Conservation (phyloP, 2,888 invertebrate genomes). For the Athetis lepigone region DNA sequence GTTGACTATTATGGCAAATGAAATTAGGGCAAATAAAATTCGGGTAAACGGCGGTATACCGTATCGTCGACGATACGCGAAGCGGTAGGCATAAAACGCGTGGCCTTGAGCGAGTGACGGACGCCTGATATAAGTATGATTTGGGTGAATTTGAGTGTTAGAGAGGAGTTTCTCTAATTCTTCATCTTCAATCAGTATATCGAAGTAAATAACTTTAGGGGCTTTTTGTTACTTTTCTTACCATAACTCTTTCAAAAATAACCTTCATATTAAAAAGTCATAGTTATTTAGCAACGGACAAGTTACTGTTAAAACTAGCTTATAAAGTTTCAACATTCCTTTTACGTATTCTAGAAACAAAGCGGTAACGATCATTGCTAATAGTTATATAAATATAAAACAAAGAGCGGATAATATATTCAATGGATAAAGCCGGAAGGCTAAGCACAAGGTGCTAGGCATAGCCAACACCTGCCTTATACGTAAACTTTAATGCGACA, state of each 20-base stretch:
- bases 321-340: slow-evolving; percentile 37
- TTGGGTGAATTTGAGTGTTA: too few relatives aligned
- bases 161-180: too few relatives aligned
- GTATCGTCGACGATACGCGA: too few relatives aligned
- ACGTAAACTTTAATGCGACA: slow-evolving; percentile 67
- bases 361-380: slow-evolving; percentile 47
- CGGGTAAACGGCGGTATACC: too few relatives aligned
- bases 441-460: slow-evolving; percentile 82
- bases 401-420: slow-evolving; percentile 81
- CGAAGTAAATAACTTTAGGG: too few relatives aligned
- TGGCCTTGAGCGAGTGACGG: too few relatives aligned
- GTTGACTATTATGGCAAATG: too few relatives aligned
- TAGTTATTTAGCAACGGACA: slow-evolving; percentile 5
- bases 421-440: slow-evolving; percentile 82
- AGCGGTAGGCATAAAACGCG: too few relatives aligned
- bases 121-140: too few relatives aligned
- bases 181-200: too few relatives aligned
- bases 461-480: slow-evolving; percentile 79
- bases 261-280: not conserved
- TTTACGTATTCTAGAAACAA: slow-evolving; percentile 42
- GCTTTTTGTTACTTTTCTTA: not conserved
- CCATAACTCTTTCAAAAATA: not conserved
- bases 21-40: too few relatives aligned
- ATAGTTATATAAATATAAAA: slow-evolving; percentile 67
- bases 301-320: slow-evolving; percentile 8